Conservation (phyloP, 2,113 vertebrate species). For the Glaucidium brasilianum region DNA sequence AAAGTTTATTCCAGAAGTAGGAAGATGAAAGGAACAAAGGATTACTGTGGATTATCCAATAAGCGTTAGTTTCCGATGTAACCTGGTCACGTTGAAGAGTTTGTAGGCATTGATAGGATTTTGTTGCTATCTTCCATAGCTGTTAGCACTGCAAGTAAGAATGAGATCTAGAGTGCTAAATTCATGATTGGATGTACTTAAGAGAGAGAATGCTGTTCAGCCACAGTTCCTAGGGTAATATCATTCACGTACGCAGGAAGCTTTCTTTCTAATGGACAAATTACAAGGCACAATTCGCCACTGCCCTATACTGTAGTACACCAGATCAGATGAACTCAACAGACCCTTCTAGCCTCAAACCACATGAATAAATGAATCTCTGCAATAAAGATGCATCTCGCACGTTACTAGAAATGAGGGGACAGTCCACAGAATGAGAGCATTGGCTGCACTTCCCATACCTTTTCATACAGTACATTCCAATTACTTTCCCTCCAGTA, state of each 20-base stretch:
- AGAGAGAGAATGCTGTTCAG: background rate
- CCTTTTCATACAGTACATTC: background rate
- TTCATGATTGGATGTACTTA: background rate
- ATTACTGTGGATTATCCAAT: background rate
- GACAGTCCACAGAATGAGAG: background rate
- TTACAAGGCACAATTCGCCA: background rate
- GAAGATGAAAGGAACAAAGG: background rate
- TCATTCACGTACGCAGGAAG: background rate
- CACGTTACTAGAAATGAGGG: background rate
- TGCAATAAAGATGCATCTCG: background rate
- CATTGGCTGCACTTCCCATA: background rate
- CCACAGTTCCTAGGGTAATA: background rate
- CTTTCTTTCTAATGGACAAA: background rate
- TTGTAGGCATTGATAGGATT: background rate
- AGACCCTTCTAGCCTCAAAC: background rate
- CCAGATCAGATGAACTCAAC: background rate
- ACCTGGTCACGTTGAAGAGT: background rate
- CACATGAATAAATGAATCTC: background rate
- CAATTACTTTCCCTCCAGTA: background rate
- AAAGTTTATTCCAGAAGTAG: background rate
- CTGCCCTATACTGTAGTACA: background rate
- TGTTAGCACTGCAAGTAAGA: background rate
- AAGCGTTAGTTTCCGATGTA: background rate
- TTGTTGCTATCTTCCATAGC: background rate
- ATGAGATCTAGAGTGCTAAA: background rate